A percentile compares a stretch with the other conserved stretches of the same genome.
phyloP scores from a whole-genome alignment of 2,888 invertebrate species.

The Napeogenes inachia region DNA sequence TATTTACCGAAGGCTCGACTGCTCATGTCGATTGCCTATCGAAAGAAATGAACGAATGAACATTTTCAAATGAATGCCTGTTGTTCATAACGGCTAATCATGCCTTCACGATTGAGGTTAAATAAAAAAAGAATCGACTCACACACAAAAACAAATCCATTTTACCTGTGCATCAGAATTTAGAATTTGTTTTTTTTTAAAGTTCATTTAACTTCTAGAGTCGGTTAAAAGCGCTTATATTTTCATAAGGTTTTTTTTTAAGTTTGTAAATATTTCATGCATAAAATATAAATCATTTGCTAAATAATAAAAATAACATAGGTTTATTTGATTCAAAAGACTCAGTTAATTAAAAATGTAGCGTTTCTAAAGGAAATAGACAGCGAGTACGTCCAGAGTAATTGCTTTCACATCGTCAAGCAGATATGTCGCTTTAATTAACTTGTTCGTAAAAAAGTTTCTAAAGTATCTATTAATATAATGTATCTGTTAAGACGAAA shows the following conservation, averaged over 20 bases:
- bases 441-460: slow-evolving; percentile 54
- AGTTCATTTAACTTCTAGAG: too few species aligned
- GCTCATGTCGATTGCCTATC: slow-evolving; percentile 69
- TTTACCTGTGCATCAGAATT: too few species aligned
- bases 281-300: too few species aligned
- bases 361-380: slow-evolving; percentile 42
- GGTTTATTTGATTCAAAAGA: neutral
- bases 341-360: slow-evolving; percentile 18
- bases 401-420: slow-evolving; percentile 52
- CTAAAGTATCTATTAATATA: slow-evolving; percentile 40
- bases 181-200: too few species aligned
- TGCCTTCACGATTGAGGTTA: slow-evolving; percentile 29
- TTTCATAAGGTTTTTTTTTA: too few species aligned
- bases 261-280: too few species aligned
- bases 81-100: slow-evolving; percentile 57
- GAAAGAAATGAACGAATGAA: slow-evolving; percentile 47
- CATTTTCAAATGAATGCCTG: slow-evolving; percentile 51
- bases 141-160: too few species aligned
- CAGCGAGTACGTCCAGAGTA: slow-evolving; percentile 50
- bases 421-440: slow-evolving; percentile 59
- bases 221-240: too few species aligned
- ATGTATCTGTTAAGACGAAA: slow-evolving; percentile 32
- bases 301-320: neutral
- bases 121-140: slow-evolving; percentile 36
- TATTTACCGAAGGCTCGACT: slow-evolving; percentile 69